Evolutionary conservation across 2,797 vertebrate genomes (phyloP), one percentile per base, ranked within the genome.

Genomic region (Mormyrops boulengeri): DNA sequence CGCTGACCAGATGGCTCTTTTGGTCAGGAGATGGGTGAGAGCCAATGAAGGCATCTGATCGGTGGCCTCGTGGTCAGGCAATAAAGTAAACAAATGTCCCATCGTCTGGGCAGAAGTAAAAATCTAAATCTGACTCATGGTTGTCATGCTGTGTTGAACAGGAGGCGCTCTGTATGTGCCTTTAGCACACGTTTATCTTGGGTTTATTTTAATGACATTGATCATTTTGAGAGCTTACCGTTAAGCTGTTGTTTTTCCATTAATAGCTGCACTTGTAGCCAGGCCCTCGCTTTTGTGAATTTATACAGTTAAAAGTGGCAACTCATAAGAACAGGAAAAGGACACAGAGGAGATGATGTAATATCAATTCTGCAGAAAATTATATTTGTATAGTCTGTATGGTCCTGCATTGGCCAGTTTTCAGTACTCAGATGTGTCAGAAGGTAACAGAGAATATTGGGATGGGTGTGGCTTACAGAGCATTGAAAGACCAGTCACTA

Each of bases 1-100:
- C 90, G 90, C 93, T 92, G 92, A 89, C 94, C 93, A 92, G 95
- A 96, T 96, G 96, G 96, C 94, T 92, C 94, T 94, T 93, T 94
- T 94, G 92, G 94, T 93, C 95, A 92, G 95, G 91, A 94, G 66
- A 91, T 94, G 93, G 92, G 92, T 88, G 87, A 92, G 91, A 92
- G 95, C 95, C 95, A 96, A 93, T 90, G 93, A 94, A 91, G 93
- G 93, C 92, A 90, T 90, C 91, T 90, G 88, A 93, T 41, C 69
- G 87, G 90, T 77, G 88, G 84, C 62, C 92, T 92, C 91, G 93
- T 89, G 93, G 85, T 93, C 89, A 89, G 73, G 73, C 34, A 41
- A 44, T 80, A 80, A n/a, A 80, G 73, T 80, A 41, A 80, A 80
- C 34, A 80, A 80, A 80, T 44, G 19, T 41, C 19, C 73, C 73